Evolutionary conservation across 2,888 invertebrate species (phyloP).

Genomic region (Steinernema hermaphroditum): DNA sequence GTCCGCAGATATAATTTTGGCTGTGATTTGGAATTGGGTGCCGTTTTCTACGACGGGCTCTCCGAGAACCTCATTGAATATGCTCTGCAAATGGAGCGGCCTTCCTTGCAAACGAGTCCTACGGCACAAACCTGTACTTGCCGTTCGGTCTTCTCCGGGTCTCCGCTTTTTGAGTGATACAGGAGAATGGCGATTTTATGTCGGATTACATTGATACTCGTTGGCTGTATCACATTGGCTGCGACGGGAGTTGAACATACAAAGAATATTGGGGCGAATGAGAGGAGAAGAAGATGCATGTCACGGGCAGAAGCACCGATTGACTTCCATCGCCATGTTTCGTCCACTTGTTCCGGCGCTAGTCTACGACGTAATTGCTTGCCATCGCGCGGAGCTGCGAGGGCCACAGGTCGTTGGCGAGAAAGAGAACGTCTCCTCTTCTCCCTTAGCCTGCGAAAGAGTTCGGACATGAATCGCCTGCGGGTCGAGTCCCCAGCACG

Average conservation of each 20-base stretch:
- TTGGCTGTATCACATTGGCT: background rate
- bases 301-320: conserved; percentile 26
- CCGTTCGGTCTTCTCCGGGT: background rate
- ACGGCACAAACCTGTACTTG: background rate
- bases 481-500: background rate
- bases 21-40: background rate
- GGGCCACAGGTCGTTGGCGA: conserved; percentile 11
- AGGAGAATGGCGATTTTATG: conserved; percentile 24
- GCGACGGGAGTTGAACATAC: background rate
- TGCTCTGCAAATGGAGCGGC: background rate
- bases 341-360: conserved; percentile 25
- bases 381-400: conserved; percentile 9
- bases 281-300: conserved; percentile 16
- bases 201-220: background rate
- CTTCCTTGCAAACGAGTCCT: background rate
- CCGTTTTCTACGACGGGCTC: conserved; percentile 7
- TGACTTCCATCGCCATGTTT: conserved; percentile 26
- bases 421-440: conserved; percentile 2
- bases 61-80: background rate
- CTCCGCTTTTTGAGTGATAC: conserved; percentile 14
- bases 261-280: background rate
- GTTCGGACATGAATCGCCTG: conserved; percentile 2
- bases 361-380: conserved; percentile 30
- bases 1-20: background rate
- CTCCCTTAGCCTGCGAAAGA: background rate